Evolutionary conservation across 1,140 invertebrate genomes (phyloP).

Genomic region (Scaptomyza graminum): DNA sequence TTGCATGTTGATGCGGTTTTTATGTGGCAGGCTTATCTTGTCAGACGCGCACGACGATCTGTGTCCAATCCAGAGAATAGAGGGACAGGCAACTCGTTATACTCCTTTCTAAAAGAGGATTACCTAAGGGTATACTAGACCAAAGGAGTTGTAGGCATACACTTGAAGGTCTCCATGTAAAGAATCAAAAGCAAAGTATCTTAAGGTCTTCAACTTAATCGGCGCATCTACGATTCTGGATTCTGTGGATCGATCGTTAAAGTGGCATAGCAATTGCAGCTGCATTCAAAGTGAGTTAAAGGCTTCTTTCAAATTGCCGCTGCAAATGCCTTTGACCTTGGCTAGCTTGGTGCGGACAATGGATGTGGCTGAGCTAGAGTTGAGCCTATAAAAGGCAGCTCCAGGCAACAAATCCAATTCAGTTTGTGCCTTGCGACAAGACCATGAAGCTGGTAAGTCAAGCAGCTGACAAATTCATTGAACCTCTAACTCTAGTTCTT

Average conservation of each 20-base stretch:
- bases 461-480: not conserved
- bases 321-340: slow-evolving; percentile 68
- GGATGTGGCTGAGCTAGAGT: not conserved
- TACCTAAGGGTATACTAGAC: not conserved
- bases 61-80: not conserved
- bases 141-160: not conserved
- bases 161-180: too few relatives aligned
- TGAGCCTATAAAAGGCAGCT: slow-evolving; percentile 59
- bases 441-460: slow-evolving; percentile 69
- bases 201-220: not conserved
- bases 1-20: slow-evolving; percentile 12
- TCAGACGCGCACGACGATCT: slow-evolving; percentile 25
- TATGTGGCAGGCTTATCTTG: slow-evolving; percentile 44
- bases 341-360: slow-evolving; percentile 12
- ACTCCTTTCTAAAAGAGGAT: not conserved
- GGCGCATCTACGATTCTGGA: slow-evolving; percentile 23
- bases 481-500: not conserved
- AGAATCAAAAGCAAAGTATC: slow-evolving; percentile 4
- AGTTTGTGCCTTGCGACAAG: slow-evolving; percentile 44
- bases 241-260: slow-evolving; percentile 14
- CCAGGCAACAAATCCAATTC: slow-evolving; percentile 20
- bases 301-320: slow-evolving; percentile 60
- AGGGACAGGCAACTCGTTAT: not conserved
- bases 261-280: slow-evolving; percentile 54
- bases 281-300: slow-evolving; percentile 67